Percentiles rank a stretch among this genome's conserved stretches.
Evolutionary conservation across 2,113 vertebrate genomes (phyloP).

Genomic region (Papio anubis): DNA sequence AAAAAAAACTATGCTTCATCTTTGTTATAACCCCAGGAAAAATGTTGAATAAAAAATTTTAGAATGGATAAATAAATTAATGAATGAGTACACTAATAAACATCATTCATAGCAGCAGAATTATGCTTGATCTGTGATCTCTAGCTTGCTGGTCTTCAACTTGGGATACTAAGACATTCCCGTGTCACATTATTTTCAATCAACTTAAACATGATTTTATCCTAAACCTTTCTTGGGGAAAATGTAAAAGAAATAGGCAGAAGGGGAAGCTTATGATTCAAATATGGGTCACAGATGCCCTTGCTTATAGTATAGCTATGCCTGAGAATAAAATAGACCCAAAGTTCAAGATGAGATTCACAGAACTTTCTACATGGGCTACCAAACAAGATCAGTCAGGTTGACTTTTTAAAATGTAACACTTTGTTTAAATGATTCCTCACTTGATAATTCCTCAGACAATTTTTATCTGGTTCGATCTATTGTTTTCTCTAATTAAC

Average conservation of each 20-base stretch:
- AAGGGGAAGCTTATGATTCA: neutral
- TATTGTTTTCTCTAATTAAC: constrained; percentile 1
- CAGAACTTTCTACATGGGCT: neutral
- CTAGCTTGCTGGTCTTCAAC: neutral
- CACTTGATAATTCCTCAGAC: neutral
- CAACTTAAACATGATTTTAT: neutral
- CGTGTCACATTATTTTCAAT: neutral
- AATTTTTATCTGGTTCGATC: neutral
- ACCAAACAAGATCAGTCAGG: neutral
- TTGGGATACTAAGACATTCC: neutral
- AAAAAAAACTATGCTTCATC: neutral
- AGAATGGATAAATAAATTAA: neutral
- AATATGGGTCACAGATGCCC: neutral
- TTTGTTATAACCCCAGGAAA: neutral
- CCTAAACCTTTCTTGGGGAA: neutral
- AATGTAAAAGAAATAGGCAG: neutral
- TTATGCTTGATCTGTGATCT: neutral
- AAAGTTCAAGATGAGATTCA: neutral
- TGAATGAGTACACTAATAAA: neutral
- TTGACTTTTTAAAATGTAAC: neutral
- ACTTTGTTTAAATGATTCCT: neutral
- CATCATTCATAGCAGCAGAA: neutral
- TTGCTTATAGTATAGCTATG: neutral
- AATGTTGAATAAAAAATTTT: neutral
- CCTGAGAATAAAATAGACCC: neutral